A percentile compares a stretch with the other conserved stretches of the same genome.
Evolutionary conservation across 1,140 invertebrate species (phyloP).

Genomic region (Apis cerana): DNA sequence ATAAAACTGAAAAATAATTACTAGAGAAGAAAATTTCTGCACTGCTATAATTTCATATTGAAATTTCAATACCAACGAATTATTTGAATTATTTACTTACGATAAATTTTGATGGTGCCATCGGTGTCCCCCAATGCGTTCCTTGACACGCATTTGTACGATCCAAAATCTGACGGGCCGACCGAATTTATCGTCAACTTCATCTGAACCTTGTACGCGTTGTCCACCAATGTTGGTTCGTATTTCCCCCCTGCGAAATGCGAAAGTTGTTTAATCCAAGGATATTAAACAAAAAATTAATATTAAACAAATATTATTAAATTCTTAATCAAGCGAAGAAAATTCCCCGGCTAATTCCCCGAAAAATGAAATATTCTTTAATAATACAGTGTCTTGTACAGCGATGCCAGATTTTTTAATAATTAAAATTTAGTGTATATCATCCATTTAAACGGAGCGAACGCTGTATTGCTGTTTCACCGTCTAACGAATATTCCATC

Average conservation of each 20-base stretch:
- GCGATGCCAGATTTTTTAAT: not conserved
- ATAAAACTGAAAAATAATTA: too few relatives aligned
- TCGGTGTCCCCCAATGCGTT: slow-evolving; percentile 94
- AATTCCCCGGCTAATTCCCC: too few relatives aligned
- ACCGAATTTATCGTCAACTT: slow-evolving; percentile 88
- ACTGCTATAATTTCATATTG: not conserved
- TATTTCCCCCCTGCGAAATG: slow-evolving; percentile 86
- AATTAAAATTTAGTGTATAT: not conserved
- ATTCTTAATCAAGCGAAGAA: too few relatives aligned
- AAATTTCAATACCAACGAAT: too few relatives aligned
- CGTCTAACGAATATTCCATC: not conserved
- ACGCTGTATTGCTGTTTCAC: not conserved
- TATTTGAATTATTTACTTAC: slow-evolving; percentile 81
- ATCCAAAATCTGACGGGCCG: slow-evolving; percentile 86
- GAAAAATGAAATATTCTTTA: too few relatives aligned
- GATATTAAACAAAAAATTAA: not conserved
- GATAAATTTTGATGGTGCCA: slow-evolving; percentile 92
- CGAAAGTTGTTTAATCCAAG: not conserved
- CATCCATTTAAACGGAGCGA: not conserved
- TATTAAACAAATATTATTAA: too few relatives aligned
- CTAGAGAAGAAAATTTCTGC: too few relatives aligned
- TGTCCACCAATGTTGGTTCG: slow-evolving; percentile 86
- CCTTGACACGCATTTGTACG: slow-evolving; percentile 93
- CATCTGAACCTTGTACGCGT: slow-evolving; percentile 89
- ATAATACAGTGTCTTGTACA: too few relatives aligned